Evolutionary conservation across 2,113 vertebrate genomes (phyloP), one percentile per base, ranked within the genome.

Genomic region (Tupaia chinensis): DNA sequence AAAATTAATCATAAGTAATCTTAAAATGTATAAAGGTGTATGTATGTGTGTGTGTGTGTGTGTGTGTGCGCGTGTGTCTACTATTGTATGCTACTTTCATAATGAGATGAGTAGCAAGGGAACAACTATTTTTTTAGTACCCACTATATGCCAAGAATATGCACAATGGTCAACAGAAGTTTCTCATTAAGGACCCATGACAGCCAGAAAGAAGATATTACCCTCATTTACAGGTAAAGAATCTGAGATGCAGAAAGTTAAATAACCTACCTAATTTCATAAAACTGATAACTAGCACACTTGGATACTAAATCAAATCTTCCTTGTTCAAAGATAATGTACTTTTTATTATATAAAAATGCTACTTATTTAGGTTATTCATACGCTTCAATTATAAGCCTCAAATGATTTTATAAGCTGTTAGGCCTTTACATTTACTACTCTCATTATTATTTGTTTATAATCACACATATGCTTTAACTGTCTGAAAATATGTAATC

Each of bases 1-100:
- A 96, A 86, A 90, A 92, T 73, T 78, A 78, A 93, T 91, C 32
- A 96, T n/a, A 14, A 94, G 17, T 76, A 93, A 27, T 44, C 34
- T 88, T 80, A 89, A 94, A 76, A 25, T 66, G 15, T 56, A 79
- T 74, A 81, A 44, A 85, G 8, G 23, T 20, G 44, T 20, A 58
- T 0, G 0, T 56, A 27, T 56, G 27, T 44, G 22, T 53, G 9
- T 44, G 44, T 25, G 25, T 56, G 32, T 34, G n/a, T n/a, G 19
- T 74, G 16, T 66, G 12, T 44, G 1, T 83, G 2, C 54, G 86
- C 23, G 80, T 13, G 44, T 44, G 44, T 44, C 44, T 84, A 56
- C 80, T 65, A 19, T 13, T 2, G 60, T 15, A 76, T 3, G 58
- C 53, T 74, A 22, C 34, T 73, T 72, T 81, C 61, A 93, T 11